Percentiles rank a stretch among this genome's conserved stretches.
phyloP scores from a whole-genome alignment of 2,888 invertebrate species.

The Sialis fuliginosa region DNA sequence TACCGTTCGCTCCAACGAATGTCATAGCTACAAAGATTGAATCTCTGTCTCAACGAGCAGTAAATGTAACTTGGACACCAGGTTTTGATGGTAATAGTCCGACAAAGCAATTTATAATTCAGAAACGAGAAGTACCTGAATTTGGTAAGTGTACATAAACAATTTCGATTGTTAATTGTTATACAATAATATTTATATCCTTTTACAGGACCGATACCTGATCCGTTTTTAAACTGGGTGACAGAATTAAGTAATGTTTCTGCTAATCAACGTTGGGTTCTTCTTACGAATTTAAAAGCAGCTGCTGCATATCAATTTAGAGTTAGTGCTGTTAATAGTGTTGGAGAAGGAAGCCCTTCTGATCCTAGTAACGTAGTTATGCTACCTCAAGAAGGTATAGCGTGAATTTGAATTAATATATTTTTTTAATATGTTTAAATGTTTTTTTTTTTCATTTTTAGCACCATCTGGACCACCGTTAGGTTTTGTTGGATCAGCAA shows the following conservation, averaged over 20 bases:
- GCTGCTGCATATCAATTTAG: conserved; percentile 93
- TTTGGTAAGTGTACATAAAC: conserved; percentile 38
- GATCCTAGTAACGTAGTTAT: conserved; percentile 77
- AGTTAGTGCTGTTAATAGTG: conserved; percentile 90
- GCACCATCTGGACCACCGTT: conserved; percentile 93
- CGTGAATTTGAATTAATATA: background rate
- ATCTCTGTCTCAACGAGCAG: conserved; percentile 48
- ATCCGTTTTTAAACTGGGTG: conserved; percentile 73
- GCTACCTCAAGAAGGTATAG: conserved; percentile 83
- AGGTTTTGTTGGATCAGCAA: conserved; percentile 85
- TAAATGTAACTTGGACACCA: conserved; percentile 87
- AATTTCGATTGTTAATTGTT: background rate
- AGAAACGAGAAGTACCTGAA: conserved; percentile 76
- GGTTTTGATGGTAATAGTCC: conserved; percentile 97
- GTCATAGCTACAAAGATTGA: conserved; percentile 57
- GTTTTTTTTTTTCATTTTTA: conserved; percentile 21
- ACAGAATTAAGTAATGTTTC: conserved; percentile 77
- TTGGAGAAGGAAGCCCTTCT: conserved; percentile 86
- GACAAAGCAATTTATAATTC: conserved; percentile 79
- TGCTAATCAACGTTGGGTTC: conserved; percentile 55
- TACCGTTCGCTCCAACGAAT: conserved; percentile 85
- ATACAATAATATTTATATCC: background rate
- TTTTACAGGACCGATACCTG: conserved; percentile 63
- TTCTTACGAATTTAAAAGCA: conserved; percentile 75
- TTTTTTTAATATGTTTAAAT: background rate